Conservation (phyloP, 2,888 invertebrate genomes). For the Eilema caniola region DNA sequence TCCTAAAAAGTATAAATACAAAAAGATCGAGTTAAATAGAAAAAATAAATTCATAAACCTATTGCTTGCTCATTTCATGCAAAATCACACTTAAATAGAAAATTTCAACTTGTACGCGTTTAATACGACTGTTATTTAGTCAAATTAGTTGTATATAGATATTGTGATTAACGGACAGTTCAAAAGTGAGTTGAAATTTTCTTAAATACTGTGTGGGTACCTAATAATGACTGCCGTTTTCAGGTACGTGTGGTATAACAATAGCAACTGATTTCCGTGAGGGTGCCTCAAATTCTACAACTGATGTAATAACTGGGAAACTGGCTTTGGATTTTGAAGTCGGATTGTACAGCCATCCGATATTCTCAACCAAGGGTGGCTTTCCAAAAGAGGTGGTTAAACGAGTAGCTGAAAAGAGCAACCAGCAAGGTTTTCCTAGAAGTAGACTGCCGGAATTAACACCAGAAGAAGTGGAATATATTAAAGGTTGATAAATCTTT, state of each 20-base stretch:
- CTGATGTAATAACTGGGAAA: conserved; percentile 65
- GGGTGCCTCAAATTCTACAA: conserved; percentile 60
- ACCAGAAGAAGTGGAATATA: conserved; percentile 68
- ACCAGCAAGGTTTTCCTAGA: conserved; percentile 73
- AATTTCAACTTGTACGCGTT: no score
- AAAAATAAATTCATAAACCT: no score
- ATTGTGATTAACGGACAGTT: no score
- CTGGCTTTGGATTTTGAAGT: conserved; percentile 69
- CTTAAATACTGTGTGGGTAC: no score
- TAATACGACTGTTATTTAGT: no score
- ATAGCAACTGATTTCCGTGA: conserved; percentile 71
- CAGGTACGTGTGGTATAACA: conserved; percentile 71
- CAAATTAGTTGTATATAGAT: no score
- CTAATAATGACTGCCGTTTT: conserved; percentile 18
- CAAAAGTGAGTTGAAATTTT: no score
- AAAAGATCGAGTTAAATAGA: no score
- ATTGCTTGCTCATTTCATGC: no score
- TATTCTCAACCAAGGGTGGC: conserved; percentile 78
- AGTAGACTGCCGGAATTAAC: conserved; percentile 82
- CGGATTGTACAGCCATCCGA: conserved; percentile 79
- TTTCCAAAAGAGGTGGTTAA: conserved; percentile 79
- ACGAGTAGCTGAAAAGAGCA: conserved; percentile 76
- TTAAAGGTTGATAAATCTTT: conserved; percentile 68
- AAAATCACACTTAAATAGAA: no score
- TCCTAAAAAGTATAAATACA: no score